Evolutionary conservation across 2,888 invertebrate species (phyloP).

Genomic region (Archips xylosteana): DNA sequence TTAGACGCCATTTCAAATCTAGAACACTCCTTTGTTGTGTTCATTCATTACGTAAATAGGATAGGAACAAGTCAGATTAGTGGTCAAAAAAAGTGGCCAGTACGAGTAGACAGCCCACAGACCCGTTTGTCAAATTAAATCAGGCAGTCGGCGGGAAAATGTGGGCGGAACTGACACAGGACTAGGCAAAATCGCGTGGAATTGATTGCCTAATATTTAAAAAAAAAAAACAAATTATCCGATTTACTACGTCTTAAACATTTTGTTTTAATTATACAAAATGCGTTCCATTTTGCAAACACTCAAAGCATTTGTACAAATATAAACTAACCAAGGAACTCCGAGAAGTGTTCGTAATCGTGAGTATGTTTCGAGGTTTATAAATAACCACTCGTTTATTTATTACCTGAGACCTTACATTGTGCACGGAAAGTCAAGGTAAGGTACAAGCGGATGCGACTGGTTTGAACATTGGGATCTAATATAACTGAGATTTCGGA

Average conservation of each 20-base stretch:
- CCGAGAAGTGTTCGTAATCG: conserved; percentile 7
- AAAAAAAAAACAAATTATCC: too few species aligned
- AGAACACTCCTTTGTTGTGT: too few species aligned
- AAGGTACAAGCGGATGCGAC: conserved; percentile 33
- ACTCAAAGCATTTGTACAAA: conserved; percentile 38
- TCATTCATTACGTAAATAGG: too few species aligned
- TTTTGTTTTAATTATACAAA: conserved; percentile 24
- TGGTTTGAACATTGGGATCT: neutral
- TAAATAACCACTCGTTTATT: conserved; percentile 35
- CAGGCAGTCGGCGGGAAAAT: too few species aligned
- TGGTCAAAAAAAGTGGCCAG: too few species aligned
- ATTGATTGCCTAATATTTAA: too few species aligned
- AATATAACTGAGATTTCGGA: neutral
- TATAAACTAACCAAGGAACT: conserved; percentile 35
- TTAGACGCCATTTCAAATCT: too few species aligned
- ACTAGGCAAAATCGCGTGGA: too few species aligned
- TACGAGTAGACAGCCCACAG: too few species aligned
- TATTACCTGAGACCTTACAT: conserved; percentile 38
- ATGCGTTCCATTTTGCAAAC: conserved; percentile 26
- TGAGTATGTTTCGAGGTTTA: conserved; percentile 35
- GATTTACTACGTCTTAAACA: neutral
- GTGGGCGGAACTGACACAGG: too few species aligned
- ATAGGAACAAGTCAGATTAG: too few species aligned
- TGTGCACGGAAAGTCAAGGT: conserved; percentile 39
- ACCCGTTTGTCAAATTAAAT: too few species aligned